A percentile compares a stretch with the other conserved stretches of the same genome.
phyloP scores from a whole-genome alignment of 2,888 invertebrate species.

The Stenoptilia bipunctidactyla region DNA sequence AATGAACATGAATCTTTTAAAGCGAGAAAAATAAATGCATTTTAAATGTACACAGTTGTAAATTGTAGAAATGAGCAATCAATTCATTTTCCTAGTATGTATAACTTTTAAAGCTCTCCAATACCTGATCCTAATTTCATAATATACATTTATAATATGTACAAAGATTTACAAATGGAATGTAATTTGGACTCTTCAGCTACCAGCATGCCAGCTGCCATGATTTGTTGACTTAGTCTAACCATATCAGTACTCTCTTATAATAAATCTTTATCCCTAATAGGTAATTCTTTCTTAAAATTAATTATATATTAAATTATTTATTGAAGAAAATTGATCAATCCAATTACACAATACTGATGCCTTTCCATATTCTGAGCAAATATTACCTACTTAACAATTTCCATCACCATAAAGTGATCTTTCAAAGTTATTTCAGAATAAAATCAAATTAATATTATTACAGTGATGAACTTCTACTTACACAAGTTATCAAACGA shows the following conservation, averaged over 20 bases:
- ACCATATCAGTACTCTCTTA: slow-evolving; percentile 64
- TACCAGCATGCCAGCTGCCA: neutral
- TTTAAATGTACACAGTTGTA: slow-evolving; percentile 23
- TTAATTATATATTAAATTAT: slow-evolving; percentile 6
- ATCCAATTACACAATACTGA: slow-evolving; percentile 50
- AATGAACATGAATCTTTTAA: slow-evolving; percentile 8
- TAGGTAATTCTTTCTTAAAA: slow-evolving; percentile 8
- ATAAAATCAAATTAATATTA: too few relatives aligned
- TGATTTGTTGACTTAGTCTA: slow-evolving; percentile 9
- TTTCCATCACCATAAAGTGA: too few relatives aligned
- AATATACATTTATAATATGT: slow-evolving; percentile 36
- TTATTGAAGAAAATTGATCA: slow-evolving; percentile 34
- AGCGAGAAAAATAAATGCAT: slow-evolving; percentile 41
- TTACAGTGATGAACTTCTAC: too few relatives aligned
- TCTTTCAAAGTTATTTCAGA: too few relatives aligned
- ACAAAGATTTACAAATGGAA: slow-evolving; percentile 61
- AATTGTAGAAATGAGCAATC: slow-evolving; percentile 42
- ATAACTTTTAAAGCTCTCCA: slow-evolving; percentile 54
- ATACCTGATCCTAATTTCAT: slow-evolving; percentile 41
- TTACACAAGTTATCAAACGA: too few relatives aligned
- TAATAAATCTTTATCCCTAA: slow-evolving; percentile 7
- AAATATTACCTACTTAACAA: neutral
- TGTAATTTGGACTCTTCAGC: slow-evolving; percentile 56
- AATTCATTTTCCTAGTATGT: slow-evolving; percentile 49
- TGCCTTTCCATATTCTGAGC: slow-evolving; percentile 17